Percentiles rank a stretch among this genome's conserved stretches.
These are phyloP conservation scores for Gymnorhina tibicen DNA, from an alignment of 2,113 vertebrate genomes.

Conservation along the genomic window DNA sequence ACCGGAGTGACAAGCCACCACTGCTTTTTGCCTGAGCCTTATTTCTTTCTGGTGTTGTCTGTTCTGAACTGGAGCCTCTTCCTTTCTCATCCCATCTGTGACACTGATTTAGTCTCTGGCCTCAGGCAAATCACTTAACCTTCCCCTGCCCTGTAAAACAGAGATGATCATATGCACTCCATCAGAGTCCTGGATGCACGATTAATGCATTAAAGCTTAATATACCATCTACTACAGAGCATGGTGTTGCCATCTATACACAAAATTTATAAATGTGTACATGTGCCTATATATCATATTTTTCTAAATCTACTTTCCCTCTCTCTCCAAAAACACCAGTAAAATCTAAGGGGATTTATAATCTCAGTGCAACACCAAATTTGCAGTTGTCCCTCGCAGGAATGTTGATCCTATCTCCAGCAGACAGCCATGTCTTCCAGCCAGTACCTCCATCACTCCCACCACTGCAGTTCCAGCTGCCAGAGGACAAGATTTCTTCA, in stretches of 20 bases:
- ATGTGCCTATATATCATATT: not conserved
- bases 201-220: not conserved
- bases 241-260: not conserved
- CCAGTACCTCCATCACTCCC: constrained; percentile 40
- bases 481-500: constrained; percentile 60
- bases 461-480: constrained; percentile 25
- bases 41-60: not conserved
- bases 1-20: not conserved
- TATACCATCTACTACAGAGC: not conserved
- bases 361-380: not conserved
- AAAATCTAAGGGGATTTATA: constrained; percentile 16
- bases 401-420: constrained; percentile 34
- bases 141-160: not conserved
- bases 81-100: not conserved
- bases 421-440: constrained; percentile 52
- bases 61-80: not conserved
- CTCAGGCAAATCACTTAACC: not conserved
- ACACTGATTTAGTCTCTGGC: not conserved
- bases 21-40: not conserved
- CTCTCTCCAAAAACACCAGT: not conserved
- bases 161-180: not conserved
- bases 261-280: not conserved
- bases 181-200: rapidly evolving
- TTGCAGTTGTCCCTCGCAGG: constrained; percentile 41
- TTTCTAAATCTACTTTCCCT: not conserved